Conservation (phyloP, 1,140 invertebrate genomes). For the Drosophila takahashii region DNA sequence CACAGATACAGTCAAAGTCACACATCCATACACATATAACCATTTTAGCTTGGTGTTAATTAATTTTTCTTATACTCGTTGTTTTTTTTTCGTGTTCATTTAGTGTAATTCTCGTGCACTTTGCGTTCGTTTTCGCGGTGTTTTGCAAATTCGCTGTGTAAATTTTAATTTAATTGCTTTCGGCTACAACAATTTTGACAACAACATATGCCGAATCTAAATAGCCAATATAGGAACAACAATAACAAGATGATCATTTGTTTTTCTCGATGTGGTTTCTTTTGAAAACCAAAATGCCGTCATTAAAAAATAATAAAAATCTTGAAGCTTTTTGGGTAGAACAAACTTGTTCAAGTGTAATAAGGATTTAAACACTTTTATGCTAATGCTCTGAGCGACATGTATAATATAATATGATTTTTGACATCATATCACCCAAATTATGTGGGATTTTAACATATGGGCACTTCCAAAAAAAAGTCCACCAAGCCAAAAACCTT, state of each 20-base stretch:
- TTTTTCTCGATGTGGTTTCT: conserved; percentile 23
- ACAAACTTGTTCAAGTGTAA: conserved; percentile 1
- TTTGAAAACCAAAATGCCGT: conserved; percentile 40
- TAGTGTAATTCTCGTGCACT: conserved; percentile 56
- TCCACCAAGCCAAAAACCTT: too few relatives aligned
- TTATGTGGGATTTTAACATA: too few relatives aligned
- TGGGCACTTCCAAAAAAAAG: too few relatives aligned
- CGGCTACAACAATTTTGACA: conserved; percentile 48
- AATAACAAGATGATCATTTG: conserved; percentile 41
- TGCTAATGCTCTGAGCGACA: neutral
- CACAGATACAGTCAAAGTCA: conserved; percentile 14
- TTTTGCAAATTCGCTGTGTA: conserved; percentile 60
- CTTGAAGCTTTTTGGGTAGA: neutral
- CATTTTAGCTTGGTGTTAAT: conserved; percentile 68
- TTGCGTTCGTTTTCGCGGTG: conserved; percentile 44
- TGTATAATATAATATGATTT: neutral
- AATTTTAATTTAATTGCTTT: conserved; percentile 77
- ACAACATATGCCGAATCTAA: conserved; percentile 11
- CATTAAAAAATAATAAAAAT: conserved; percentile 69
- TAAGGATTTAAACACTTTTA: too few relatives aligned
- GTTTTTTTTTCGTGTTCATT: conserved; percentile 20
- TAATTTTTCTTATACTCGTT: conserved; percentile 57
- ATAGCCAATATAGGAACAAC: conserved; percentile 24
- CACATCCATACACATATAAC: conserved; percentile 35
- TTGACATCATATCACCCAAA: too few relatives aligned